Conservation (phyloP, 1,140 invertebrate species). For the Ruditapes philippinarum region DNA sequence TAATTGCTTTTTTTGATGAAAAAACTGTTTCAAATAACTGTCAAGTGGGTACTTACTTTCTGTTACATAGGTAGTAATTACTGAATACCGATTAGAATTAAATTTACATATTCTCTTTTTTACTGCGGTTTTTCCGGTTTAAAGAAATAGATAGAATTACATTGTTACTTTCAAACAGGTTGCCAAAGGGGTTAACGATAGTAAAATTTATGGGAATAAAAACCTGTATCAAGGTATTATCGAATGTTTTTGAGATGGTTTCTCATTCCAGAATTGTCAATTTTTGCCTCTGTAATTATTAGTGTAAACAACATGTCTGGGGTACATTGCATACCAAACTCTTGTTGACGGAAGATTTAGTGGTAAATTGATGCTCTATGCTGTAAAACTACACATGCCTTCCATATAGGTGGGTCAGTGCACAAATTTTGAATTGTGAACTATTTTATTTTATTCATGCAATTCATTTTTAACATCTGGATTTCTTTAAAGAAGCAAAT, state of each 20-base stretch:
- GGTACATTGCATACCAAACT: background rate
- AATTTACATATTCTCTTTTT: background rate
- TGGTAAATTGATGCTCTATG: background rate
- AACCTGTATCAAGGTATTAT: background rate
- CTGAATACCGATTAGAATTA: constrained; percentile 7
- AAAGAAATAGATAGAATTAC: constrained; percentile 21
- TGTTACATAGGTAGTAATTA: constrained; percentile 2
- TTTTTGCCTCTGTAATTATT: background rate
- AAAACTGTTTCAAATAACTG: background rate
- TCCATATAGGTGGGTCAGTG: no score
- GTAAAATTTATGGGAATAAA: background rate
- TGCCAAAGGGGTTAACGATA: background rate
- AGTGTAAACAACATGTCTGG: constrained; percentile 4
- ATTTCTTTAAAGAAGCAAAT: no score
- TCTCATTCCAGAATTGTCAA: background rate
- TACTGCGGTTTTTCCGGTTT: background rate
- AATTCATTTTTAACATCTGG: no score
- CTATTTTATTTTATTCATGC: no score
- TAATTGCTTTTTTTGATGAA: background rate
- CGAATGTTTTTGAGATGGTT: background rate
- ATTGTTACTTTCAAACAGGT: background rate
- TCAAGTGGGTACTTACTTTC: constrained; percentile 18
- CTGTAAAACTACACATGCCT: background rate
- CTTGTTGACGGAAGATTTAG: constrained; percentile 2
- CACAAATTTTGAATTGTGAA: no score